Evolutionary conservation across 2,888 invertebrate genomes (phyloP).

Genomic region (Tortrix viridana): DNA sequence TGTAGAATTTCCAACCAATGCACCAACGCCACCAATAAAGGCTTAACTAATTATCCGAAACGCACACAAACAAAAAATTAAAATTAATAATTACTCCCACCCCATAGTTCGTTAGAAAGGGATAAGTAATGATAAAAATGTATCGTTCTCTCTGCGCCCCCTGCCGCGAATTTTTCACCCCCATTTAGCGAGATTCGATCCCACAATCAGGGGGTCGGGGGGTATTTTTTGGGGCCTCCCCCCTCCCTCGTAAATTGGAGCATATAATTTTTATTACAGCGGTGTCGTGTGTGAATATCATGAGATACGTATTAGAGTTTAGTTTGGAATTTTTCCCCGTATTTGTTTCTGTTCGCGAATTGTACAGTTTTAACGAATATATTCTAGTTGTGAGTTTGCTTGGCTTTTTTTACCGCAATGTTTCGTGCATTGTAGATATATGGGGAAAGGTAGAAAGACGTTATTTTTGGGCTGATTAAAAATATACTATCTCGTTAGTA

Average conservation of each 20-base stretch:
- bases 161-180: conserved; percentile 45
- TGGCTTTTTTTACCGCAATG: too few species aligned
- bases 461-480: too few species aligned
- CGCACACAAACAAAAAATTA: conserved; percentile 40
- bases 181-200: conserved; percentile 51
- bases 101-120: conserved; percentile 52
- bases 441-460: too few species aligned
- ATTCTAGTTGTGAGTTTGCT: too few species aligned
- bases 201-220: conserved; percentile 54
- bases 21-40: conserved; percentile 5
- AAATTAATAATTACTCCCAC: conserved; percentile 47
- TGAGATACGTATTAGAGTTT: conserved; percentile 48
- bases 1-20: neutral
- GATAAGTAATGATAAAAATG: conserved; percentile 49
- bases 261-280: conserved; percentile 84
- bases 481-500: too few species aligned
- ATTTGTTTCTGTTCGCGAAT: neutral
- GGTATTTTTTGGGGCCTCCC: conserved; percentile 66
- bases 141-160: conserved; percentile 43
- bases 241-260: conserved; percentile 79
- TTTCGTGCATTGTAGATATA: too few species aligned
- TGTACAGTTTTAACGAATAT: too few species aligned
- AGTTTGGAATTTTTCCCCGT: conserved; percentile 10
- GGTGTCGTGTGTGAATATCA: conserved; percentile 43
- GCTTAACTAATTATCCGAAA: conserved; percentile 24